Conservation (phyloP, 2,797 vertebrate species). For the Phalanger gymnotis region DNA sequence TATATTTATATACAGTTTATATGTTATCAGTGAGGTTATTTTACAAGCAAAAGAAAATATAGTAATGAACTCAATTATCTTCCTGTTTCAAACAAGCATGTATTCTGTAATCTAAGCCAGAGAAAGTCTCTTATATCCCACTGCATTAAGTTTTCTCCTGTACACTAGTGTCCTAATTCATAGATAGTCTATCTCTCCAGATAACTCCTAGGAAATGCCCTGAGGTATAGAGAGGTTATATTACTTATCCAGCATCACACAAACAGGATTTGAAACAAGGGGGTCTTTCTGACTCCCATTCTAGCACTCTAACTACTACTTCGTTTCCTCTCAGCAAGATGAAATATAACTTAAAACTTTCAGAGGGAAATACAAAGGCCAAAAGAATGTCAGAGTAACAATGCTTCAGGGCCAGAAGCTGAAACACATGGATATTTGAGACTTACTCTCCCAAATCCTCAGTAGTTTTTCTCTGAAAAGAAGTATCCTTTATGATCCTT, state of each 20-base stretch:
- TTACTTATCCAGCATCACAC: not conserved
- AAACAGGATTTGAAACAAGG: not conserved
- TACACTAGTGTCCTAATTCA: not conserved
- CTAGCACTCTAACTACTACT: not conserved
- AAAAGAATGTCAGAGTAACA: not conserved
- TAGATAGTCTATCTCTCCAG: not conserved
- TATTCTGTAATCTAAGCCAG: not conserved
- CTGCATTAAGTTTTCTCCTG: not conserved
- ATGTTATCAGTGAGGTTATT: not conserved
- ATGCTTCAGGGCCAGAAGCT: not conserved
- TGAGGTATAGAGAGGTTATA: not conserved
- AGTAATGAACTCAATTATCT: not conserved
- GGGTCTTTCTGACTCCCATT: not conserved
- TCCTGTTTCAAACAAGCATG: not conserved
- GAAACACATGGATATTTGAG: not conserved
- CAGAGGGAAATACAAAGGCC: not conserved
- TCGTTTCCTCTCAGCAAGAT: not conserved
- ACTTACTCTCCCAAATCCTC: not conserved
- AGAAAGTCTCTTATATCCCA: not conserved
- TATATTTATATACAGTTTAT: not conserved
- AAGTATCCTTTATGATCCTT: not conserved
- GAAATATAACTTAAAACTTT: not conserved
- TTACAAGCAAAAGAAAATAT: not conserved
- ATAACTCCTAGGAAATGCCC: not conserved
- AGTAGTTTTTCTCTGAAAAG: not conserved